Percentiles rank a stretch among this genome's conserved stretches.
These are phyloP conservation scores for Dasyornis broadbenti DNA, from an alignment of 2,113 vertebrate genomes.

Conservation along the genomic window DNA sequence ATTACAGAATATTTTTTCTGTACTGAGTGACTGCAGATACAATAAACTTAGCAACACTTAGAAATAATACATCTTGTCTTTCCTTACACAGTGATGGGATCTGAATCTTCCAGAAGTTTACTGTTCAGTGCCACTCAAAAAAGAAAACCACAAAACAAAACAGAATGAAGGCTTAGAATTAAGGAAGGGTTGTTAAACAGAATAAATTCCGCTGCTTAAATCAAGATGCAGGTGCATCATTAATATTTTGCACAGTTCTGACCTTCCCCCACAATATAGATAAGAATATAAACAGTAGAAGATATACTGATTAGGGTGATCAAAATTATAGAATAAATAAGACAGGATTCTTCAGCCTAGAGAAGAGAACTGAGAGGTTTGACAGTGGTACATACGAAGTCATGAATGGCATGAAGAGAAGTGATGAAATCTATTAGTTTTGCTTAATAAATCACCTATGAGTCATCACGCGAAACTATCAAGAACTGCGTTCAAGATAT, in stretches of 20 bases:
- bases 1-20: background rate
- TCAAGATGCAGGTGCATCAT: background rate
- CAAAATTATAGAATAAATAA: background rate
- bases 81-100: background rate
- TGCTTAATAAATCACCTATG: background rate
- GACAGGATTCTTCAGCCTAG: background rate
- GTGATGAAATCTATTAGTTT: background rate
- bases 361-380: background rate
- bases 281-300: background rate
- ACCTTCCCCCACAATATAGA: background rate
- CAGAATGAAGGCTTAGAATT: background rate
- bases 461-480: background rate
- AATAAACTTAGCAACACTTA: background rate
- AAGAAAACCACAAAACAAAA: background rate
- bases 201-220: background rate
- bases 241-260: background rate
- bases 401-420: background rate
- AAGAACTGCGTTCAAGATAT: background rate
- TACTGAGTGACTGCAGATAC: background rate
- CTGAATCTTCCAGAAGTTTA: background rate
- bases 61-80: background rate
- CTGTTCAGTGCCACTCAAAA: background rate
- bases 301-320: background rate
- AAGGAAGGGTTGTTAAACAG: background rate
- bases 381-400: background rate